Percentiles rank a stretch among this genome's conserved stretches.
Conservation (phyloP, 2,797 vertebrate genomes). For the Lepidocolaptes lacrymiger region DNA sequence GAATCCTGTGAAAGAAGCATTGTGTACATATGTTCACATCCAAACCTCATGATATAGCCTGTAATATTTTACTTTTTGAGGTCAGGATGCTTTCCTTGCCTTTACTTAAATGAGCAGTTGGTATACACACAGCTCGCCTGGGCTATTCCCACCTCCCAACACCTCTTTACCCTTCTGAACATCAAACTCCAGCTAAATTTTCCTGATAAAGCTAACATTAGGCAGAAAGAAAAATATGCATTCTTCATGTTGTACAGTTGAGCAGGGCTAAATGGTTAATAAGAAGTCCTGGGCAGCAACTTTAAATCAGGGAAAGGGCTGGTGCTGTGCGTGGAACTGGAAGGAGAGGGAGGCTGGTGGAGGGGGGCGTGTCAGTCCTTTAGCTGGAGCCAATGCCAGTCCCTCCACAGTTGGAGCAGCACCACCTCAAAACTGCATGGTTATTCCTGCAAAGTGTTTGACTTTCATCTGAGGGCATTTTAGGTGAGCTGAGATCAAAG, state of each 20-base stretch:
- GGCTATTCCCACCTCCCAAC: neutral
- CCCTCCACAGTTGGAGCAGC: neutral
- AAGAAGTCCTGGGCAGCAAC: neutral
- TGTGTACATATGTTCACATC: neutral
- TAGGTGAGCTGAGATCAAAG: neutral
- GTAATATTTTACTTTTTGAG: neutral
- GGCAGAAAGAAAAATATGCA: neutral
- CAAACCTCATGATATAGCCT: neutral
- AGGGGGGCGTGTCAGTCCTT: fast-evolving
- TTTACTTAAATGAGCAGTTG: neutral
- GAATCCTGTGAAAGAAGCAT: constrained; percentile 40
- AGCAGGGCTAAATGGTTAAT: neutral
- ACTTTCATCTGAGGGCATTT: neutral
- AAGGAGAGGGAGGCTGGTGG: neutral
- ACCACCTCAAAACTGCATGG: neutral
- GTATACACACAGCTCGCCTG: neutral
- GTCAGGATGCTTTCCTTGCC: neutral
- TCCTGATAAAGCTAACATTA: neutral
- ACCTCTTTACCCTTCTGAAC: neutral
- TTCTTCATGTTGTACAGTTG: neutral
- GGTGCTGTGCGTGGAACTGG: neutral
- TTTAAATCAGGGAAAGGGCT: neutral
- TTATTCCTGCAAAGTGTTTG: neutral
- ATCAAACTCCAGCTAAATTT: neutral
- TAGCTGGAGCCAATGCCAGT: neutral